Evolutionary conservation across 2,113 vertebrate genomes (phyloP), one percentile per base, ranked within the genome.

Genomic region (Dipodomys stephensi): DNA sequence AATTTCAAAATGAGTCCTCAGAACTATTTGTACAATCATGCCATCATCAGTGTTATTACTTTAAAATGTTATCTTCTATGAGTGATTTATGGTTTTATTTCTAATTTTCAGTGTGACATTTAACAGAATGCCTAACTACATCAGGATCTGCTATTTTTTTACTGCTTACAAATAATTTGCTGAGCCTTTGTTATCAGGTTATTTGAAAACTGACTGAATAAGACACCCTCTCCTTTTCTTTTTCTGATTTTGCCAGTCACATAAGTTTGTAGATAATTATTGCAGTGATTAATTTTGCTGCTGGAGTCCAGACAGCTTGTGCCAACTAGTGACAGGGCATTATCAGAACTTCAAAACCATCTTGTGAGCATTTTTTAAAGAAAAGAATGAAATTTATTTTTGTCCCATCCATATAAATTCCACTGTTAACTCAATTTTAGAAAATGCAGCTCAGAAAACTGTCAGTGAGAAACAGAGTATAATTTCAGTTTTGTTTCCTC

Each of bases 341-440:
- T 91, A 82, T 69, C 32, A 76, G 71, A 53, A 83, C 53, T 95
- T 94, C 72, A 86, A 92, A 93, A 94, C 25, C 16, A 90, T 83
- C 44, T 83, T 90, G 90, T 71, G 82, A n/a, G 23, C 68, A 94
- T 84, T 95, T 95, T 90, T 30, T 77, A 95, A 95, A 90, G 67
- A 94, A 94, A 96, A 5, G 79, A 91, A 71, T 74, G 65, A 65
- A 93, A 88, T 89, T 86, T 57, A 83, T 87, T 95, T 94, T 94
- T 83, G 53, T 60, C 8, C 27, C 22, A 81, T 57, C 44, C 27
- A 32, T 23, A 39, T 20, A 90, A 94, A 85, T 72, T 28, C 44
- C 27, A 85, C 18, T 81, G 68, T 88, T 90, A 92, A 32, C 46
- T 87, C 46, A 46, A 20, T 85, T 20, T 92, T 88, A 88, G 46